These are phyloP conservation scores for Zosterops japonicus DNA, from an alignment of 2,113 vertebrate species.

Conservation along the genomic window DNA sequence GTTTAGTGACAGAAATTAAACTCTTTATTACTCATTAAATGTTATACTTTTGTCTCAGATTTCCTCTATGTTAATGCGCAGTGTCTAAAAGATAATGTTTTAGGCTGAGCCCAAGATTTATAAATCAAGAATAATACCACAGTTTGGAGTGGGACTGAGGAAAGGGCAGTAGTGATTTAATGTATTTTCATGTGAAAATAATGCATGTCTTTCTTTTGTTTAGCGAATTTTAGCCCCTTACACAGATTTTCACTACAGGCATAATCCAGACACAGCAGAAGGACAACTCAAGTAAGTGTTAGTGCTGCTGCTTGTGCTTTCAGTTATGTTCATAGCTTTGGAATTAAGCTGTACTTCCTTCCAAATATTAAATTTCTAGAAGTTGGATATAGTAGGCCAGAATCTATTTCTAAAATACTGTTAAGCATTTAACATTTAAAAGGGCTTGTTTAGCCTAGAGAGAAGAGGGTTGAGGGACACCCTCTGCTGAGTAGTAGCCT, in stretches of 20 bases:
- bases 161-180: background rate
- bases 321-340: background rate
- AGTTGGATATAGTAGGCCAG: background rate
- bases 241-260: conserved; percentile 99
- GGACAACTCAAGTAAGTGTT: conserved; percentile 94
- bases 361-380: background rate
- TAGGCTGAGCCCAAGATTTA: background rate
- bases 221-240: conserved; percentile 98
- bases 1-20: background rate
- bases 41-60: background rate
- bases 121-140: background rate
- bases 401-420: background rate
- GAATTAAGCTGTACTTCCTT: background rate
- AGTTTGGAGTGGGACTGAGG: background rate
- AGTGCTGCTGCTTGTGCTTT: background rate
- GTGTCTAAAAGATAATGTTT: background rate
- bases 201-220: conserved; percentile 34
- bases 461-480: background rate
- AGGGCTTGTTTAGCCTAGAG: background rate
- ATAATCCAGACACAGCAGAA: conserved; percentile 95
- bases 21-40: background rate
- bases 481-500: background rate
- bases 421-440: background rate
- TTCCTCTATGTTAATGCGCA: background rate
- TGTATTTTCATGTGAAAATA: conserved; percentile 24